These are phyloP conservation scores for Melanargia galathea DNA, from an alignment of 2,888 invertebrate species.

Conservation along the genomic window DNA sequence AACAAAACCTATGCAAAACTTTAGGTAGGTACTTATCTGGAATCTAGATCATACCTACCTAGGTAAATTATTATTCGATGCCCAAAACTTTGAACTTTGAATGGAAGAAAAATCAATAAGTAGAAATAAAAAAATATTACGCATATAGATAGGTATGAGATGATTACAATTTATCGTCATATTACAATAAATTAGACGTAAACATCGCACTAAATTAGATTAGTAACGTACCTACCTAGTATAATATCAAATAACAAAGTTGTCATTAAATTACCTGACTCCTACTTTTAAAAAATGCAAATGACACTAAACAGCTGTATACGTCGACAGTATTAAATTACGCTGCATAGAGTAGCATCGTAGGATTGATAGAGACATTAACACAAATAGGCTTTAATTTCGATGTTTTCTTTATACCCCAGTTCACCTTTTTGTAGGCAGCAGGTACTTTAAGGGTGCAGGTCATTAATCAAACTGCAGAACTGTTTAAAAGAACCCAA, in stretches of 20 bases:
- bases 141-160: neutral
- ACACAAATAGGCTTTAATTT: conserved; percentile 68
- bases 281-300: conserved; percentile 48
- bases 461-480: conserved; percentile 73
- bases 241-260: conserved; percentile 2
- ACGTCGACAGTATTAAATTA: conserved; percentile 28
- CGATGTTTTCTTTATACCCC: conserved; percentile 53
- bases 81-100: neutral
- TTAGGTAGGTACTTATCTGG: no score
- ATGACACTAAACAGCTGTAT: conserved; percentile 46
- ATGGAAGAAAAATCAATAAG: conserved; percentile 1
- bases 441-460: conserved; percentile 66
- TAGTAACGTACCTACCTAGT: neutral
- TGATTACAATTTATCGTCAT: conserved; percentile 13
- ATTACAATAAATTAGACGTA: no score
- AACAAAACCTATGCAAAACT: neutral
- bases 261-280: conserved; percentile 1
- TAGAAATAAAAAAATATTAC: neutral
- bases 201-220: neutral
- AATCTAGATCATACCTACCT: no score
- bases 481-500: conserved; percentile 59
- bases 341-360: conserved; percentile 36
- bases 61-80: neutral
- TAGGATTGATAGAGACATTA: conserved; percentile 76
- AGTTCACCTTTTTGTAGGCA: conserved; percentile 64